Conservation (phyloP, 2,888 invertebrate genomes). For the Tachystola acroxantha region DNA sequence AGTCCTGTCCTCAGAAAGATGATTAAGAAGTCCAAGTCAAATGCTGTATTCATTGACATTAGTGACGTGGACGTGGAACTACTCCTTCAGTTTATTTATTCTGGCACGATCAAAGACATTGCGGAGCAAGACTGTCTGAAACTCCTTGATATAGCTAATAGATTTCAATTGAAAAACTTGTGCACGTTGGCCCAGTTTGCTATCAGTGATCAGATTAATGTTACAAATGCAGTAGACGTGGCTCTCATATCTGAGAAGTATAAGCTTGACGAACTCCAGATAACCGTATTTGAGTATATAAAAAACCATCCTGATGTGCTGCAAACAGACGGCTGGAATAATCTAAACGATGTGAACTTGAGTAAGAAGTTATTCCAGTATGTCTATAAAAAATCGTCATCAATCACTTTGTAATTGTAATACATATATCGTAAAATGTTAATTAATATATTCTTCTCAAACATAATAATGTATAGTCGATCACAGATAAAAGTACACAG, state of each 20-base stretch:
- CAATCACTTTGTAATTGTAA: no score
- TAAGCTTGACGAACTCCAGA: conserved; percentile 35
- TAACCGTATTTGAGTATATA: conserved; percentile 44
- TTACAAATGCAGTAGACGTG: conserved; percentile 50
- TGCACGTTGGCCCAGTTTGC: conserved; percentile 35
- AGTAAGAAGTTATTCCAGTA: conserved; percentile 46
- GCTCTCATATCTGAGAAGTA: conserved; percentile 51
- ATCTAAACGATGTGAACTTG: conserved; percentile 47
- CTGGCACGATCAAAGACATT: conserved; percentile 45
- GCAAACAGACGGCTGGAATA: conserved; percentile 46
- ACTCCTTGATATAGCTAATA: conserved; percentile 42
- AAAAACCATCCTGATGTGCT: conserved; percentile 44
- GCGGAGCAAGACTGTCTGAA: conserved; percentile 37
- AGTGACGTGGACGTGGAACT: conserved; percentile 45
- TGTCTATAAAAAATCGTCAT: conserved; percentile 5
- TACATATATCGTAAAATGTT: no score
- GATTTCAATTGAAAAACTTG: conserved; percentile 40
- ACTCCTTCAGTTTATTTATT: conserved; percentile 53
- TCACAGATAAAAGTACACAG: no score
- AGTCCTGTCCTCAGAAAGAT: conserved; percentile 43
- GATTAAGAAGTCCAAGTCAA: conserved; percentile 27
- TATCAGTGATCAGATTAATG: conserved; percentile 38
- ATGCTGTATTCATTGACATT: conserved; percentile 34
- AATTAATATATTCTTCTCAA: no score
- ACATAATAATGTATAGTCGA: not conserved